phyloP scores from a whole-genome alignment of 1,140 invertebrate genomes.

The Orchestia grillus region DNA sequence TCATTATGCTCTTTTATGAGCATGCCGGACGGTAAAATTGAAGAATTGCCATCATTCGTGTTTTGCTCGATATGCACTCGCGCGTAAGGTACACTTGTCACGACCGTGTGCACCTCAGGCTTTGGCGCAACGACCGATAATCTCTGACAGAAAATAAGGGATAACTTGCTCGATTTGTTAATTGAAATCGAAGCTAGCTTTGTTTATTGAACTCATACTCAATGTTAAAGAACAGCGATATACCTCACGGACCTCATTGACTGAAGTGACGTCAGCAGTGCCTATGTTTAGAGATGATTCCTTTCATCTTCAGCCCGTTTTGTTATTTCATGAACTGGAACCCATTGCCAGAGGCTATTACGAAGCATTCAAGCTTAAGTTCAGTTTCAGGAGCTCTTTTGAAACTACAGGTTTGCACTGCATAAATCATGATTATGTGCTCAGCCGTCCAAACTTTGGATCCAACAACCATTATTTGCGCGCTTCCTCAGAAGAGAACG shows the following conservation, averaged over 20 bases:
- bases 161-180: too few species aligned
- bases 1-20: too few species aligned
- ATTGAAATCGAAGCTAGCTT: too few species aligned
- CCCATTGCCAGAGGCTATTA: neutral
- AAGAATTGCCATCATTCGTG: too few species aligned
- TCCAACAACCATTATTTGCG: neutral
- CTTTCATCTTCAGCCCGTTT: neutral
- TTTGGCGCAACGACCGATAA: too few species aligned
- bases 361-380: neutral
- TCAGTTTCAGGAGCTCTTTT: neutral
- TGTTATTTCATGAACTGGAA: neutral
- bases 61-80: too few species aligned
- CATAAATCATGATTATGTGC: neutral
- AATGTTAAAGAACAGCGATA: neutral
- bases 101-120: too few species aligned
- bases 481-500: neutral
- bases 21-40: too few species aligned
- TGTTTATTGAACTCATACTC: neutral
- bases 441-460: neutral
- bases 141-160: too few species aligned
- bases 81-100: too few species aligned
- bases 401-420: neutral
- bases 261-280: neutral
- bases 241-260: neutral
- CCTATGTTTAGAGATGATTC: neutral